Base-by-base conservation (phyloP, 37 sponge, comb jelly and placozoan genomes). In the Eunapius fragilis region DNA sequence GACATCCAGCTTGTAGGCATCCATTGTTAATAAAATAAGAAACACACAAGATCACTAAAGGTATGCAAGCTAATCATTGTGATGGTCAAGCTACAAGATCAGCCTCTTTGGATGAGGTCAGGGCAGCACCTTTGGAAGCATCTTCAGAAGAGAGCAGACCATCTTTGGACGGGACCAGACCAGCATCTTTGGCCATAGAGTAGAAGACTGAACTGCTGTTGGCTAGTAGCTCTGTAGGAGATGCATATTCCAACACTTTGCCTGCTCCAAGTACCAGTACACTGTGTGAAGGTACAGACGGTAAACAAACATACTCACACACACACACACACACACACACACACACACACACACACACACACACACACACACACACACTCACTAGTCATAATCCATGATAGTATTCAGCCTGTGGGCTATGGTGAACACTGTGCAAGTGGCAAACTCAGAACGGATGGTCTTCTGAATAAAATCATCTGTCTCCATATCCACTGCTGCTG, bases 371-470 rank as follows among this genome's bases (percentile, higher is more conserved):
- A 35, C 31, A 34, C 14, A 7, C 22, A 24, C 80, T 90, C 48
- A 94, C 95, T 79, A 83, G 87, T 94, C 95, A 85, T 92, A 92
- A 71, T 99, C 99, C 84, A 99, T 91, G 87, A 99, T 97, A 69
- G 99, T 97, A 85, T 97, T 97, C 67, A 99, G 94, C 19, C 97
- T 83, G 74, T 97, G 99, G 38, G 99, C 97, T 17, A 98, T 97
- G 67, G 99, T 98, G 74, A 98, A 36, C 26, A 96, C 90, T 25
- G 94, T 96, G 38, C 97, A 85, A 77, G 92, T 88, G 70, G 79
- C 79, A 80, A 94, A 96, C 67, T 84, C 84, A 25, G 78, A 81
- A 25, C 92, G 79, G 49, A 94, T 96, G 27, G 94, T 94, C 74
- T 84, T 82, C 78, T 96, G 94, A 37, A 94, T 94, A 25, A 94